phyloP scores from a whole-genome alignment of 2,888 invertebrate genomes.

The Oligia latruncula region DNA sequence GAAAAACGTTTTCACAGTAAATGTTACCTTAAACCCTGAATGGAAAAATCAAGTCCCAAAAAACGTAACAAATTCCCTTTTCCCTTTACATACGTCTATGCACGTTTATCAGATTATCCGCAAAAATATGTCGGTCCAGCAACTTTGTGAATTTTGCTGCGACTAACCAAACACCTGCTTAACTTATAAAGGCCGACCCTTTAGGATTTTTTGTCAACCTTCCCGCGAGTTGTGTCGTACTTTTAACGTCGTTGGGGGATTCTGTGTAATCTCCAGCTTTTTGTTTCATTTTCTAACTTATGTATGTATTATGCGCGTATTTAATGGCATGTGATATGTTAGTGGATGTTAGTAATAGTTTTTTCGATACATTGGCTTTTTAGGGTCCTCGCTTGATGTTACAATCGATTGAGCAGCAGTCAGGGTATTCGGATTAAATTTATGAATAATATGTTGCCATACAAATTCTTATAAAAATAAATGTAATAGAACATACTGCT shows the following conservation, averaged over 20 bases:
- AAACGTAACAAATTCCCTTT: constrained; percentile 49
- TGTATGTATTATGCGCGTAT: constrained; percentile 48
- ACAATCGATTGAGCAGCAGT: constrained; percentile 43
- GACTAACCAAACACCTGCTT: constrained; percentile 65
- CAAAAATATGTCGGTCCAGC: constrained; percentile 56
- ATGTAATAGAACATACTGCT: not conserved
- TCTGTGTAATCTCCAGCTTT: constrained; percentile 56
- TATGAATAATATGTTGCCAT: not conserved
- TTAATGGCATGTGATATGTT: constrained; percentile 60
- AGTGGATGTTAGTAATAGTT: constrained; percentile 36
- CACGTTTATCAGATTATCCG: constrained; percentile 64
- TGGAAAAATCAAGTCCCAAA: constrained; percentile 25
- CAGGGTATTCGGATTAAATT: constrained; percentile 19
- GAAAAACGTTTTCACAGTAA: constrained; percentile 21
- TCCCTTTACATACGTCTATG: constrained; percentile 34
- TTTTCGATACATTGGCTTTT: constrained; percentile 56
- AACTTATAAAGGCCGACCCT: constrained; percentile 62
- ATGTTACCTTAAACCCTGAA: constrained; percentile 14
- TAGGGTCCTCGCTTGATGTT: constrained; percentile 37
- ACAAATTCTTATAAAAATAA: constrained; percentile 1
- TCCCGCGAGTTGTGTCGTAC: constrained; percentile 34
- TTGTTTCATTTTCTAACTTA: constrained; percentile 61
- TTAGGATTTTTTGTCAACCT: constrained; percentile 53
- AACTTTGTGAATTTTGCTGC: constrained; percentile 54
- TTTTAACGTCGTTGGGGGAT: constrained; percentile 49